Base-by-base conservation (phyloP, 2,888 invertebrate genomes). In the Drosophila vallismaia region DNA sequence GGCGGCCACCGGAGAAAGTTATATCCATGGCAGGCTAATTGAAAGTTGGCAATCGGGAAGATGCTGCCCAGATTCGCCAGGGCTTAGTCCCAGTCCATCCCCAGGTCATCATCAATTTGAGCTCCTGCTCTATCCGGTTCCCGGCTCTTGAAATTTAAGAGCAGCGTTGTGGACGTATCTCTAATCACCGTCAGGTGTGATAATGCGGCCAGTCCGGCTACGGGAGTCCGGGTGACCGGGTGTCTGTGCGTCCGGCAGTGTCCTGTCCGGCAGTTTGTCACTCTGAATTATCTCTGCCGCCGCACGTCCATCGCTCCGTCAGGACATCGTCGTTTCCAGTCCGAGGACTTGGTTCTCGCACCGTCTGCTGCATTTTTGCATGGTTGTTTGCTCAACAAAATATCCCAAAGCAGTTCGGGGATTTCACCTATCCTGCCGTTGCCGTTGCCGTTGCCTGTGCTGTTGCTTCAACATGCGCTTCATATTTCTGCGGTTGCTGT, bases 401-500 rank as follows among this genome's bases (percentile, higher is more conserved):
- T 82, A 70, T 71, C 85, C 85, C 56, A 57, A 75, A 75, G 82
- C 82, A 82, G 77, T 77, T 74, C 58, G 59, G 72, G 59, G 59
- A 71, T 70, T 74, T 71, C 63, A 74, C 63, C 71, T 53, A 48
- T 70, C 29, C 49, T 51, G 44, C 33, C 19, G 29, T 29, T 45
- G 38, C 26, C 38, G 48, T 29, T 45, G 45, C 19, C 14, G 56
- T 36, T 60, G 29, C 51, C 51, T 36, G 63, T 40, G 44, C 44
- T 60, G 45, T 42, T 50, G 44, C 44, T 68, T 45, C 54, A 40
- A 26, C 64, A 62, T 67, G 72, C 63, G 74, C 77, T 71, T 83
- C 82, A 83, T 83, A 85, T 85, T 83, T 83, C 78, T 84, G 83
- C 85, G 83, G 85, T 78, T 79, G 66, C 67, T 63, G 55, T 71